phyloP scores from a whole-genome alignment of 23 tunicate genomes.

The Styela clava region DNA sequence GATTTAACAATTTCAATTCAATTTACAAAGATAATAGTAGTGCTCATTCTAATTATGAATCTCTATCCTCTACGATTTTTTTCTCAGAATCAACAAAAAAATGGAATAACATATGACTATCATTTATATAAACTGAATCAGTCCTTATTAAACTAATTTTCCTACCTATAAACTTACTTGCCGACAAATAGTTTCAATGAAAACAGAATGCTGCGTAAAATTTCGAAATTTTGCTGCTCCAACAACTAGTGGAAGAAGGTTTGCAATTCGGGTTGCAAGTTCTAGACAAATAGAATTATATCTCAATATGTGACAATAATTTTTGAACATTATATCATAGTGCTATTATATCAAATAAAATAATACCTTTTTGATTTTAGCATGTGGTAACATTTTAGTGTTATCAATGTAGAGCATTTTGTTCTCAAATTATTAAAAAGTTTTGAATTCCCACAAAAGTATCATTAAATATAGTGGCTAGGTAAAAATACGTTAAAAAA shows the following conservation, averaged over 20 bases:
- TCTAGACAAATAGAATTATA: not conserved
- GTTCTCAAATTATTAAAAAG: not conserved
- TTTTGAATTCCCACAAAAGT: too few relatives aligned
- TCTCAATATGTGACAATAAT: not conserved
- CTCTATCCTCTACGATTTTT: not conserved
- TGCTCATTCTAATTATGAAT: not conserved
- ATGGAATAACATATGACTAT: too few relatives aligned
- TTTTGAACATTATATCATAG: too few relatives aligned
- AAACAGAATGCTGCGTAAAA: conserved; percentile 66
- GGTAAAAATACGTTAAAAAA: too few relatives aligned
- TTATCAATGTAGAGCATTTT: not conserved
- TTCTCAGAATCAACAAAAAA: too few relatives aligned
- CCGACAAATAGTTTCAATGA: conserved; percentile 74
- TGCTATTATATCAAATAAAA: too few relatives aligned
- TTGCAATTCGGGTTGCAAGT: not conserved
- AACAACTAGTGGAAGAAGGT: conserved; percentile 37
- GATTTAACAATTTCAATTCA: not conserved
- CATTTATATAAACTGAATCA: too few relatives aligned
- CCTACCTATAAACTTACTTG: conserved; percentile 1
- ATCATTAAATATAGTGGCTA: too few relatives aligned
- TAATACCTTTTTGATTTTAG: too few relatives aligned
- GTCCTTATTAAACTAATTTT: too few relatives aligned
- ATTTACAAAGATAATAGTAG: not conserved
- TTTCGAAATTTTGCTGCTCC: conserved; percentile 48
- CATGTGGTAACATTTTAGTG: not conserved